Base-by-base conservation (phyloP, 1,140 invertebrate species). In the Drosophila quadrilineata region DNA sequence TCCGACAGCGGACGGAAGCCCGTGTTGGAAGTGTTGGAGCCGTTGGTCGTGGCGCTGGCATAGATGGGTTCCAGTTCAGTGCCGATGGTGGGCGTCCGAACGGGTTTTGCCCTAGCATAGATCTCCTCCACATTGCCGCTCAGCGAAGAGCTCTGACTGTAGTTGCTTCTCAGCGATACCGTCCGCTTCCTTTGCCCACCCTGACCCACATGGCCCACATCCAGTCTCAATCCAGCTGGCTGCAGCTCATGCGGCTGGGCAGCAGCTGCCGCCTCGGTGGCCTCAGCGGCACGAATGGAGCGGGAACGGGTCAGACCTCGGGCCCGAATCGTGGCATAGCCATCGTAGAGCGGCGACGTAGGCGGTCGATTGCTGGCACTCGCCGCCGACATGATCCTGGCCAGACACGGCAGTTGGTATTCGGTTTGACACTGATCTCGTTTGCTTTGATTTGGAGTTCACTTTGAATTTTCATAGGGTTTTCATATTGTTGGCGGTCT, bases 271-370 rank as follows among this genome's bases (percentile, higher is more conserved):
- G 71, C 77, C 31, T 88, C 85, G 8, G 75, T 71, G 43, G 64
- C 80, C 16, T 82, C 77, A 0, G 88, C 79, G 17, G 87, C 87
- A 6, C 91, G 67, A 45, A 88, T 88, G 10, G 87, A 89, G 56
- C 90, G 91, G 84, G 90, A 92, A 63, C 92, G 91, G 21, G 91
- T 91, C 3, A 89, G 24, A 1, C 88, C 88, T 5, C 88, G 70
- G 6, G 93, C 92, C 53, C 95, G 91, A 56, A 96, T 95, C 0
- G 95, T 96, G 33, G 95, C 95, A 89, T 95, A 96, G 31, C 95
- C 95, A 88, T 96, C 95, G 88, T 95, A 93, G 9, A 96, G 93
- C 33, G 86, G 91, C 90, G 67, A 91, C 82, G 57, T 84, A 59
- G 62, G 90, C 84, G 57, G 91, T 85, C 48, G 90, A 52, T 36